These are phyloP conservation scores for Bugula neritina DNA, from an alignment of 2,888 invertebrate species.

Conservation along the genomic window DNA sequence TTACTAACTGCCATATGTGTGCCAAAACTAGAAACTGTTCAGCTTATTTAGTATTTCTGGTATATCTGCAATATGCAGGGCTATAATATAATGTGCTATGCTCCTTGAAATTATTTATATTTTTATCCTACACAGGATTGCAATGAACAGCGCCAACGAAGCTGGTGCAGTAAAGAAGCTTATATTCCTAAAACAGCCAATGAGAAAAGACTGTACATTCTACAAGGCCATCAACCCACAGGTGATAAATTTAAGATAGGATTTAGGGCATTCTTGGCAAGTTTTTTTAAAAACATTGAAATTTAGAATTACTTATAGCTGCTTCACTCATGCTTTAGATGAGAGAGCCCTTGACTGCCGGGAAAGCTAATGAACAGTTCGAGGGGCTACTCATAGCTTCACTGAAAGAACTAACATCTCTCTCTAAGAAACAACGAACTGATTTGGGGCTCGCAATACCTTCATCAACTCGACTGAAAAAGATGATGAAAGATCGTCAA, in stretches of 20 bases:
- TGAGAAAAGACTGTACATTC: background rate
- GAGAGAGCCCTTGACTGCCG: background rate
- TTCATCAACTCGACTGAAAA: background rate
- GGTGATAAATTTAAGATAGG: too few relatives aligned
- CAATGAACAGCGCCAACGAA: constrained; percentile 15
- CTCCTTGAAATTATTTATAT: too few relatives aligned
- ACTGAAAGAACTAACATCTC: background rate
- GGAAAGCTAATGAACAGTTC: constrained; percentile 6
- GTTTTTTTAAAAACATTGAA: too few relatives aligned
- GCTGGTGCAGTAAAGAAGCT: constrained; percentile 14
- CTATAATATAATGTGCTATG: too few relatives aligned
- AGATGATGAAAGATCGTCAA: background rate
- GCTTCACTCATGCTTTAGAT: too few relatives aligned
- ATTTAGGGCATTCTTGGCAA: too few relatives aligned
- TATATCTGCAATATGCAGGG: too few relatives aligned
- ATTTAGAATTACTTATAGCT: too few relatives aligned
- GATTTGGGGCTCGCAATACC: background rate
- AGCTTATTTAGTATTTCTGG: too few relatives aligned
- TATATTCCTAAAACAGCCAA: constrained; percentile 13
- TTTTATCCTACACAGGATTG: too few relatives aligned
- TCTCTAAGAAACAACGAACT: background rate
- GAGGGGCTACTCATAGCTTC: constrained; percentile 1
- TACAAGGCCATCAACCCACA: constrained; percentile 18
- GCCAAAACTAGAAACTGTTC: too few relatives aligned
- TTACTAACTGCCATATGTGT: too few relatives aligned